These are phyloP conservation scores for Halcyon leucocephala DNA, from an alignment of 2,797 vertebrate species.

Conservation along the genomic window DNA sequence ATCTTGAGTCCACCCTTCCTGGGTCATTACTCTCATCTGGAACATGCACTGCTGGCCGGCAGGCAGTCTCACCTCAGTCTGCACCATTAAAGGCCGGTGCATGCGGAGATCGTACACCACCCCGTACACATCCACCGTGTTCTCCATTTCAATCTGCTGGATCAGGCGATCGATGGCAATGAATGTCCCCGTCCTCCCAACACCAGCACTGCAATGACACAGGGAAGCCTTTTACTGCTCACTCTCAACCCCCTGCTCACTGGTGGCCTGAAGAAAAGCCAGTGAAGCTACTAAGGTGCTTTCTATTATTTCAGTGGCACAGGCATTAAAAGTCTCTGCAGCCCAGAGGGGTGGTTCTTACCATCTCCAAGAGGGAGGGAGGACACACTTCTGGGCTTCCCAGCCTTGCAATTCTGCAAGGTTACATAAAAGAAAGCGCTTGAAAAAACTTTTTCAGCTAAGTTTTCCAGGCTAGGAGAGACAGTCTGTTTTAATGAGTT, in stretches of 20 bases:
- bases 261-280: neutral
- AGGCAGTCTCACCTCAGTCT: conserved; percentile 88
- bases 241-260: neutral
- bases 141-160: conserved; percentile 94
- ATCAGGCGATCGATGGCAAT: conserved; percentile 92
- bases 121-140: conserved; percentile 87
- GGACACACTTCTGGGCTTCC: neutral
- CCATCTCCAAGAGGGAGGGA: neutral
- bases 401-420: neutral
- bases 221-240: neutral
- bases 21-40: fast-evolving
- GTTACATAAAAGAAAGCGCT: neutral
- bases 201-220: conserved; percentile 87
- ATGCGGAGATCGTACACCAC: conserved; percentile 91
- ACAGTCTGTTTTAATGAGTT: neutral
- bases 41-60: fast-evolving
- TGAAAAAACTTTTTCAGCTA: neutral
- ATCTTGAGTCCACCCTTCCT: neutral
- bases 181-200: conserved; percentile 95
- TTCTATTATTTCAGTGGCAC: neutral
- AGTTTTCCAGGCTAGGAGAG: neutral
- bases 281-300: neutral
- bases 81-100: conserved; percentile 95
- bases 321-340: neutral
- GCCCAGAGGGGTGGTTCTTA: neutral